Conservation (phyloP, 2,113 vertebrate genomes). For the Micronycteris hirsuta region DNA sequence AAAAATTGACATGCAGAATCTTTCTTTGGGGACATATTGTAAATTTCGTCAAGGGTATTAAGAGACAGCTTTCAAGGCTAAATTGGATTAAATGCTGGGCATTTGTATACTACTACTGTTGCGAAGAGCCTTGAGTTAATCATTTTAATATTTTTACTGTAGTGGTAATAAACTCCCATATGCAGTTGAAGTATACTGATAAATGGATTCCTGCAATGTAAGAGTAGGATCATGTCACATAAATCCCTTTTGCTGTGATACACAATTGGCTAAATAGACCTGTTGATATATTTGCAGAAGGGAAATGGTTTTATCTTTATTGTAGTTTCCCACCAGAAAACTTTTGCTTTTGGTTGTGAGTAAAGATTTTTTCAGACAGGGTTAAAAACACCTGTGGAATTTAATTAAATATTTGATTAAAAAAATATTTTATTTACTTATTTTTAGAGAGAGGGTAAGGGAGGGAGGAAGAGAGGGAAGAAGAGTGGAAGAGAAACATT, state of each 20-base stretch:
- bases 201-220: not conserved
- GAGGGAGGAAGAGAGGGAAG: too few relatives aligned
- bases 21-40: conserved; percentile 16
- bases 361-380: not conserved
- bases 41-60: not conserved
- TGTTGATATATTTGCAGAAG: not conserved
- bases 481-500: too few relatives aligned
- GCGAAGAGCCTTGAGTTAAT: not conserved
- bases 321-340: not conserved
- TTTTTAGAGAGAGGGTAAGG: too few relatives aligned
- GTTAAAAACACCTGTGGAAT: conserved; percentile 12
- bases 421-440: too few relatives aligned
- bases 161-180: not conserved
- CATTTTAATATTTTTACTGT: conserved; percentile 25
- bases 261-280: not conserved
- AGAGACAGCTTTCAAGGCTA: not conserved
- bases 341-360: conserved; percentile 1
- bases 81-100: not conserved
- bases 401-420: conserved; percentile 10
- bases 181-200: not conserved
- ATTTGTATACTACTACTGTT: not conserved
- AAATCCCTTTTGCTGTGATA: conserved; percentile 13
- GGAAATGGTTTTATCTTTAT: not conserved
- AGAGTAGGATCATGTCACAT: not conserved
- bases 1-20: not conserved